Evolutionary conservation across 2,888 invertebrate species (phyloP), one percentile per base, ranked within the genome.

Genomic region (Lordiphosa andalusiaca): DNA sequence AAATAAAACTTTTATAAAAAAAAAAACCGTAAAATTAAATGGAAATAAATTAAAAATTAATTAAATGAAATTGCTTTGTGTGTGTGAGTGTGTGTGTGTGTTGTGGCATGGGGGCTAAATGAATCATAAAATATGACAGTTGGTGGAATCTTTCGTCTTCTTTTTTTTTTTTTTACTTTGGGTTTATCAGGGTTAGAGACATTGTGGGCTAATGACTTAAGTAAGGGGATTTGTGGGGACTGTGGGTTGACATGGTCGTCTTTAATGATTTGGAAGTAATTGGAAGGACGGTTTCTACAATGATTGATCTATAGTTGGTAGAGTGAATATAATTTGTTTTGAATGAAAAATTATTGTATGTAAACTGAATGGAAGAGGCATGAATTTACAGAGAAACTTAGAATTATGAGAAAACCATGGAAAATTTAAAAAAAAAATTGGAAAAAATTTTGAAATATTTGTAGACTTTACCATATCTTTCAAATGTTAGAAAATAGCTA

Each of bases 41-140:
- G 70, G 58, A 80, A 83, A 72, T 70, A 63, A 83, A 80, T 78
- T 75, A 80, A 80, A 83, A 83, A 83, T 76, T 80, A 76, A 76
- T 76, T 76, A 80, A 83, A 58, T 66, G 63, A 76, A 83, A 70
- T 75, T 72, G 71, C 53, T 67, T 54, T 37, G 46, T 35, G 39
- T 42, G 54, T 19, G 46, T 35, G 39, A 40, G 54, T 19, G 64
- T 59, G 58, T 37, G 46, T 35, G 39, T 42, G 54, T 33, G 16
- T 10, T 4, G n/a, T 50, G 36, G 64, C 47, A 78, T 69, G 60
- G 61, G 77, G 74, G 73, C 69, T 56, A 75, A 69, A 64, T 54
- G 66, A 61, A 69, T 66, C 61, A 78, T 62, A 68, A 76, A 76
- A 70, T 72, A 65, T 80, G 69, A 75, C 61, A 64, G 52, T 59